Base-by-base conservation (phyloP, 1,140 invertebrate genomes). In the Lucilia cuprina region DNA sequence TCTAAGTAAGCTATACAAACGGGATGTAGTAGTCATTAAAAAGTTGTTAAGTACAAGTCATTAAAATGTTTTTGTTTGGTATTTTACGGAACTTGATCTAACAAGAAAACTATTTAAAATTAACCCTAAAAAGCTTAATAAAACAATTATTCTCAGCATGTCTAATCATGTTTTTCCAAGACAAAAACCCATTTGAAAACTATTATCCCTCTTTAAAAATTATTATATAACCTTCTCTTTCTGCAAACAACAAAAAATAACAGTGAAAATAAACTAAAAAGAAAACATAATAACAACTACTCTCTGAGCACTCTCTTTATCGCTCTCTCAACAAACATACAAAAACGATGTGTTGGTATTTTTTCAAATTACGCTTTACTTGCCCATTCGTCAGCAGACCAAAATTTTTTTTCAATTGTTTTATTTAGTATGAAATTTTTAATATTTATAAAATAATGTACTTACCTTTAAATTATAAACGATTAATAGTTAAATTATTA, bases 331-430 rank as follows among this genome's bases (percentile, higher is more conserved):
- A 60, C n/a, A 60, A 60, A n/a, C n/a, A n/a, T n/a, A n/a, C 10
- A 70, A 21, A 21, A 21, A 9, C 19, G 9, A 13, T 70, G 8
- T 70, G 77, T 19, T 19, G 41, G n/a, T 49, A 49, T 49, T 80
- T 80, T 75, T 50, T 80, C 77, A 13, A 14, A n/a, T 80, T 80
- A 49, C 12, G 41, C 21, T 80, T 80, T 49, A n/a, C 21, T 21
- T 70, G 19, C 41, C 41, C 49, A 21, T 80, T 80, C 77, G 77
- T 25, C n/a, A 80, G 77, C 77, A 80, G 77, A 80, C 77, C 77
- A 25, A 49, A 80, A n/a, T n/a, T 35, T n/a, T 17, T 47, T 35
- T 75, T 34, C 34, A 75, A 78, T 41, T 35, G 5, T 49, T 49
- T 70, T 70, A 8, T 8, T 77, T 5, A 75, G 25, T 34, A 14